Conservation (phyloP, 2,888 invertebrate species). For the Ochropacha duplaris region DNA sequence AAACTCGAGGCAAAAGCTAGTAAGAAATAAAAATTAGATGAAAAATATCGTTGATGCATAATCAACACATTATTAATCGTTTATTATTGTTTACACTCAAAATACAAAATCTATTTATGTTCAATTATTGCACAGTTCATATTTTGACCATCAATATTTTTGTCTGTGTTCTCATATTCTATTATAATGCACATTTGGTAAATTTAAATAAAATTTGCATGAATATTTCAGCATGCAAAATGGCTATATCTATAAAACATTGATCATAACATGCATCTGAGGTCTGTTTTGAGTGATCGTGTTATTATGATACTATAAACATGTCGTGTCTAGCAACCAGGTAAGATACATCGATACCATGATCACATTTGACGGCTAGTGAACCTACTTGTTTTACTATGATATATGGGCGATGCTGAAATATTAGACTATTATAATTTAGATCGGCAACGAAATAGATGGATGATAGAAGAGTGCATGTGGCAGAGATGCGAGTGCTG, state of each 20-base stretch:
- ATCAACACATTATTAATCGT: too few species aligned
- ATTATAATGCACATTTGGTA: constrained; percentile 23
- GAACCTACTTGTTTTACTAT: constrained; percentile 10
- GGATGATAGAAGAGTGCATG: too few species aligned
- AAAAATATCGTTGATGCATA: too few species aligned
- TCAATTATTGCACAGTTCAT: background rate
- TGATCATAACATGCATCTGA: background rate
- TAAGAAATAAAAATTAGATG: too few species aligned
- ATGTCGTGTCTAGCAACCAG: constrained; percentile 10
- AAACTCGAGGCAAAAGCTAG: too few species aligned
- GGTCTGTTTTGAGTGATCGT: constrained; percentile 8
- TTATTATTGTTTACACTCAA: too few species aligned
- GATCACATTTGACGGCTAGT: constrained; percentile 23
- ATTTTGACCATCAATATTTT: constrained; percentile 15
- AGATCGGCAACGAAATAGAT: too few species aligned
- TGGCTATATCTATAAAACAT: constrained; percentile 18
- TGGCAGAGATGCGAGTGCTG: too few species aligned
- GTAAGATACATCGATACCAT: constrained; percentile 27
- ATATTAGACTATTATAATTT: background rate
- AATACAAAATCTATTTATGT: background rate
- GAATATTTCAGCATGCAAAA: constrained; percentile 33
- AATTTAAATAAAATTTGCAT: constrained; percentile 32
- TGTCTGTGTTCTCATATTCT: constrained; percentile 7
- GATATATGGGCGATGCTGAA: constrained; percentile 2
- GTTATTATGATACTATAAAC: constrained; percentile 11